Conservation (phyloP, 2,888 invertebrate genomes). For the Thecocarcelia acutangulata region DNA sequence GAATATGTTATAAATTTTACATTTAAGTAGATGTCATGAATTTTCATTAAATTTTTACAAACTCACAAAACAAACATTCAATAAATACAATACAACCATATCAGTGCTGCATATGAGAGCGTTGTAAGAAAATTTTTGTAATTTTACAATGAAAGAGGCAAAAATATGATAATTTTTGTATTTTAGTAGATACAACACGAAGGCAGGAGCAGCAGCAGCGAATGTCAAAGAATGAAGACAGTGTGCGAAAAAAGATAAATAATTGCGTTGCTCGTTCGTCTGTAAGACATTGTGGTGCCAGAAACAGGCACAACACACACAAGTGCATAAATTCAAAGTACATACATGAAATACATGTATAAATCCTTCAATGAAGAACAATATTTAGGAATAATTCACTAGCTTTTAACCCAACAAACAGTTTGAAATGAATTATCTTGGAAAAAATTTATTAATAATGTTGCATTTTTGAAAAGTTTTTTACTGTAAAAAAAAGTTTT, state of each 20-base stretch:
- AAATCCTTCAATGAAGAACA: neutral
- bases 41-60: slow-evolving; percentile 17
- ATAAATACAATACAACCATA: neutral
- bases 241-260: slow-evolving; percentile 74
- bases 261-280: slow-evolving; percentile 78
- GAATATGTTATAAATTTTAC: slow-evolving; percentile 54
- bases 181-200: slow-evolving; percentile 31
- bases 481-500: too few relatives aligned
- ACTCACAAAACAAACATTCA: neutral
- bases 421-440: neutral
- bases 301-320: slow-evolving; percentile 67
- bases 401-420: slow-evolving; percentile 2
- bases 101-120: neutral
- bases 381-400: neutral
- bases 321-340: slow-evolving; percentile 26
- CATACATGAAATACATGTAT: neutral
- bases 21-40: slow-evolving; percentile 36
- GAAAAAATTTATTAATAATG: too few relatives aligned
- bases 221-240: slow-evolving; percentile 13
- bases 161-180: slow-evolving; percentile 47
- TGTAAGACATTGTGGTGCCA: slow-evolving; percentile 72
- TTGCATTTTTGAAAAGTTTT: too few relatives aligned
- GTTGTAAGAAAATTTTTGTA: slow-evolving; percentile 15
- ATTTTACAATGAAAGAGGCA: slow-evolving; percentile 15
- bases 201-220: neutral